These are phyloP conservation scores for Brachyistius frenatus DNA, from an alignment of 2,113 vertebrate genomes.

Conservation along the genomic window DNA sequence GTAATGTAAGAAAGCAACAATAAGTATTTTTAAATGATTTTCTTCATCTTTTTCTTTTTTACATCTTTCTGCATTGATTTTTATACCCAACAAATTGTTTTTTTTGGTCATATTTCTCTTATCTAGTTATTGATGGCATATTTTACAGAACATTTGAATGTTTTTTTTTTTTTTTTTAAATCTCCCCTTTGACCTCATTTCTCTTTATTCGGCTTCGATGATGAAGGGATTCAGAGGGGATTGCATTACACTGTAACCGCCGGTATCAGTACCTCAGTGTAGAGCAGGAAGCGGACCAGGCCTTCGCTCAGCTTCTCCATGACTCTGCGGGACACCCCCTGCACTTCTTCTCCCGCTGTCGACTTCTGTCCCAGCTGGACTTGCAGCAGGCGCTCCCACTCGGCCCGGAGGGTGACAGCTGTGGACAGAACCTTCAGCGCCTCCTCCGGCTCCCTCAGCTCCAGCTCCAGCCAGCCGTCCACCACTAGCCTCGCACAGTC, in stretches of 20 bases:
- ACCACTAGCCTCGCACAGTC: constrained; percentile 91
- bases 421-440: constrained; percentile 83
- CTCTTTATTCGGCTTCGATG: no score
- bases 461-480: constrained; percentile 91
- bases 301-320: constrained; percentile 78
- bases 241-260: not conserved
- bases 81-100: not conserved
- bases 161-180: no score
- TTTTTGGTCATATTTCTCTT: no score
- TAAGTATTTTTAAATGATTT: no score
- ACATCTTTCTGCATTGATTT: no score
- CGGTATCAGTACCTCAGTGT: constrained; percentile 81
- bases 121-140: no score
- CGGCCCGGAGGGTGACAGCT: constrained; percentile 81
- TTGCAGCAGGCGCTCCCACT: constrained; percentile 88
- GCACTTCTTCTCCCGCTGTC: rapidly evolving
- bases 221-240: no score
- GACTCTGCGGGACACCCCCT: constrained; percentile 60
- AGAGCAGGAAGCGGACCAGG: constrained; percentile 87
- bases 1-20: no score
- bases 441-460: constrained; percentile 68
- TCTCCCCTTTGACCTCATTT: no score
- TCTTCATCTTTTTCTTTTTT: no score
- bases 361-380: constrained; percentile 78
- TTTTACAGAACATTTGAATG: no score